Base-by-base conservation (phyloP, 2,888 invertebrate species). In the Lottia scabra region DNA sequence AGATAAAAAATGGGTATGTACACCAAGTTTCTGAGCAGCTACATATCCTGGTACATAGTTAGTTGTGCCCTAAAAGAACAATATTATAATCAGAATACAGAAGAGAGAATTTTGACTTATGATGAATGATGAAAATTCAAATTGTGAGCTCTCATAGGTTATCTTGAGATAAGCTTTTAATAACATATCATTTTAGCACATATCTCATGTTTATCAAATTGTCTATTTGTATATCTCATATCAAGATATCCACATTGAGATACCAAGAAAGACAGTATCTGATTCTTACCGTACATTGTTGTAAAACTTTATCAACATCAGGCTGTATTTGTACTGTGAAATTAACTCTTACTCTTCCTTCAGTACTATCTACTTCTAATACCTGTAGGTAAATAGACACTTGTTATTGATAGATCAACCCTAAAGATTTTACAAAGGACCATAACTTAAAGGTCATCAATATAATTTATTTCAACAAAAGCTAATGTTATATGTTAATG, bases 1-100 rank as follows among this genome's bases (percentile, higher is more conserved):
- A 0, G 96, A 94, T 76, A 98, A 89, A 82, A 96, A 91, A 81
- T 93, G 93, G 0, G 92, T 87, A 45, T 93, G 92, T 81, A 97
- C 84, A 2, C 90, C 90, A 2, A 91, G 81, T 62, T 84, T 82
- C 79, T 89, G 89, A 0, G 90, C 89, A 23, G 87, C 81, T 26
- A 81, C 75, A 77, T 87, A 88, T 13, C 87, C 90, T 43, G 87
- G 84, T 75, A 85, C 76, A 73, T 89, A 90, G 30, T 80, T 75
- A 16, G 79, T 77, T 23, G 23, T 23, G 13, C 5, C 65, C 63
- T 23, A 73, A 38, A 13, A 68, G 48, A 46, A 26, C 8, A 65
- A 64, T 26, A 15, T 27, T 13, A 30, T 2, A 69, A 10, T 48
- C 6, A 65, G 23, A 65, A 56, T 19, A 27, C 15, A 0, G 8